Conservation (phyloP, 2,113 vertebrate genomes). For the Nothobranchius kuhntae region DNA sequence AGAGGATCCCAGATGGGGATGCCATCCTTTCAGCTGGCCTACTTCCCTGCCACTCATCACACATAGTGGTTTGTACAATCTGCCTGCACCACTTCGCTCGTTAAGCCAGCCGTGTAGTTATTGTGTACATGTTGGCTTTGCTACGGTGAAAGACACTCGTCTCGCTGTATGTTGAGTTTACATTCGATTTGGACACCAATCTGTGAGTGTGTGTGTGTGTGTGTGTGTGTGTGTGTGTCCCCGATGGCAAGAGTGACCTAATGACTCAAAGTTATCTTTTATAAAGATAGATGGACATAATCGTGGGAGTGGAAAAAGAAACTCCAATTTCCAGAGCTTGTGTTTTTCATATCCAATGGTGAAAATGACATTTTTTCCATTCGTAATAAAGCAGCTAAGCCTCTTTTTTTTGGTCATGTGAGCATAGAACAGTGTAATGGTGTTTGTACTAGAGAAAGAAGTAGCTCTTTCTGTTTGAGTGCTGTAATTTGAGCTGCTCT, state of each 20-base stretch:
- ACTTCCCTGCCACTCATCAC: conserved; percentile 58
- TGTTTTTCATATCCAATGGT: no score
- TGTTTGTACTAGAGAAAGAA: background rate
- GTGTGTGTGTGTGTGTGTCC: background rate
- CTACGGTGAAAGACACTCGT: conserved; percentile 20
- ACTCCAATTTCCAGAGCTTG: no score
- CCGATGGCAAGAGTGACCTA: conserved; percentile 1
- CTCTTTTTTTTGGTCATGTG: background rate
- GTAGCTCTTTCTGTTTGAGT: background rate
- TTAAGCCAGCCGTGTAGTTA: conserved; percentile 66
- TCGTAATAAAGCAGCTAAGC: background rate
- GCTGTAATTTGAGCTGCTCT: conserved; percentile 4
- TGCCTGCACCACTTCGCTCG: conserved; percentile 42
- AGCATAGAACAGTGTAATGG: background rate
- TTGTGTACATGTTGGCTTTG: conserved; percentile 46
- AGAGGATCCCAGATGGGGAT: conserved; percentile 66
- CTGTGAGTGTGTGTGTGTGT: background rate
- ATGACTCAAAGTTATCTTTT: background rate
- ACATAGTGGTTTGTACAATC: conserved; percentile 64
- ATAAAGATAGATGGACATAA: background rate
- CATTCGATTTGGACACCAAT: background rate
- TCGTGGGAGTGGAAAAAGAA: background rate
- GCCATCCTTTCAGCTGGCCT: conserved; percentile 62
- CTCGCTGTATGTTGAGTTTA: conserved; percentile 30
- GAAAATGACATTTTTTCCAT: background rate